Evolutionary conservation across 2,797 vertebrate species (phyloP), one percentile per base, ranked within the genome.

Genomic region (Onychomys leucogaster): DNA sequence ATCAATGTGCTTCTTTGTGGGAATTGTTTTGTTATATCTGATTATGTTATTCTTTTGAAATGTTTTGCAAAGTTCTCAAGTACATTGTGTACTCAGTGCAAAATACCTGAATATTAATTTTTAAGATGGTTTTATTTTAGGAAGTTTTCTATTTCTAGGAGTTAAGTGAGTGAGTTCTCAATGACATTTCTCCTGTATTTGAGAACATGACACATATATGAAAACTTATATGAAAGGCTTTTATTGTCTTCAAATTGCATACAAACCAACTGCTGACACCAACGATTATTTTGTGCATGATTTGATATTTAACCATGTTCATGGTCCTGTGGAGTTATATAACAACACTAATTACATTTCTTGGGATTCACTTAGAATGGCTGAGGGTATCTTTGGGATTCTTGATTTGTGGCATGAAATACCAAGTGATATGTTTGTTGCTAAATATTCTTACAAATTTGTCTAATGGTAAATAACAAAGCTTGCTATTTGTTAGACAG

Each of bases 361-460:
- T 17, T 65, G 59, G 27, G 86, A 81, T 94, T 71, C 61, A 92
- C 81, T 77, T 95, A 87, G 59, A 93, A 71, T 85, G 83, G 7
- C 73, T 83, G 2, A 93, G 59, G 34, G 71, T 97, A 94, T 94
- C 43, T 90, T 97, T 96, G 92, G 96, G 93, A 91, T 84, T 96
- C 84, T 94, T 89, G 77, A 95, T 95, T 94, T 92, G 91, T 97
- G 21, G 89, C 4, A 37, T 57, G 73, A 94, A 97, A 96, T 94
- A 52, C 82, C 57, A 94, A 95, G 37, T 63, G 25, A 81, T 84
- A 77, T 37, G 71, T 96, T 76, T 77, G 8, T 91, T 97, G 17
- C 25, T 71, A 52, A 90, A 29, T 90, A 67, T 34, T 93, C 27
- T 55, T 86, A 57, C 73, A 85, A 96, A 97, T 77, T 80, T 94